A percentile compares a stretch with the other conserved stretches of the same genome.
These are phyloP conservation scores for Lucilia cuprina DNA, from an alignment of 1,140 invertebrate genomes.

Conservation along the genomic window DNA sequence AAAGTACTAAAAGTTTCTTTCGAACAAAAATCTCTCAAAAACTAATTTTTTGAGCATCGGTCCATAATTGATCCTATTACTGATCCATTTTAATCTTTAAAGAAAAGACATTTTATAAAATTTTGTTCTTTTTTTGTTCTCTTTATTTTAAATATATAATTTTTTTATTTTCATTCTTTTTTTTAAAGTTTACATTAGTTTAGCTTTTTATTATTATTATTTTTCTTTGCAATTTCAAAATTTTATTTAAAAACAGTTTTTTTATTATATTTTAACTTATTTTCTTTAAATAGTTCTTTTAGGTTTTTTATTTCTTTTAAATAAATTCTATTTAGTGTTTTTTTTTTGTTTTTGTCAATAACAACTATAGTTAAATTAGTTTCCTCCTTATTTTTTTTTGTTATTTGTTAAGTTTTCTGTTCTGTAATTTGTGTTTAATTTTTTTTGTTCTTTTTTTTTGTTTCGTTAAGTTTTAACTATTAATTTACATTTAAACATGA, in stretches of 20 bases:
- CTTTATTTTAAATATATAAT: not conserved
- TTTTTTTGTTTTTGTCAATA: not conserved
- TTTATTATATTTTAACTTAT: not conserved
- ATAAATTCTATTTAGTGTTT: not conserved
- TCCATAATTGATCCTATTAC: no score
- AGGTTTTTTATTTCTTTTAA: not conserved
- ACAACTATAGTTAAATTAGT: not conserved
- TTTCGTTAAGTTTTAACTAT: not conserved
- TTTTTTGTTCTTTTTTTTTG: not conserved
- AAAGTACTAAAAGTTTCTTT: no score
- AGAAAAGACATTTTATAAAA: not conserved
- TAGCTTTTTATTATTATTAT: not conserved
- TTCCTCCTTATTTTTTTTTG: no score
- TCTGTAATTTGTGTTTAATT: not conserved
- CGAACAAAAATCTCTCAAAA: no score
- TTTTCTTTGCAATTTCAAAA: not conserved
- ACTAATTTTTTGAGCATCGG: no score
- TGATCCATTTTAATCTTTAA: no score
- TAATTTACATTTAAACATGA: constrained; percentile 31
- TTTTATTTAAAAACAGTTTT: not conserved
- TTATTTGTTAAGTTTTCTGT: no score
- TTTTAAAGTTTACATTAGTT: not conserved
- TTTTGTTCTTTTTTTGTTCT: not conserved
- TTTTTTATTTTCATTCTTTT: not conserved
- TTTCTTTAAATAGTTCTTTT: not conserved